A percentile compares a stretch with the other conserved stretches of the same genome.
These are phyloP conservation scores for Geotrupes spiniger DNA, from an alignment of 2,888 invertebrate species.

Conservation along the genomic window DNA sequence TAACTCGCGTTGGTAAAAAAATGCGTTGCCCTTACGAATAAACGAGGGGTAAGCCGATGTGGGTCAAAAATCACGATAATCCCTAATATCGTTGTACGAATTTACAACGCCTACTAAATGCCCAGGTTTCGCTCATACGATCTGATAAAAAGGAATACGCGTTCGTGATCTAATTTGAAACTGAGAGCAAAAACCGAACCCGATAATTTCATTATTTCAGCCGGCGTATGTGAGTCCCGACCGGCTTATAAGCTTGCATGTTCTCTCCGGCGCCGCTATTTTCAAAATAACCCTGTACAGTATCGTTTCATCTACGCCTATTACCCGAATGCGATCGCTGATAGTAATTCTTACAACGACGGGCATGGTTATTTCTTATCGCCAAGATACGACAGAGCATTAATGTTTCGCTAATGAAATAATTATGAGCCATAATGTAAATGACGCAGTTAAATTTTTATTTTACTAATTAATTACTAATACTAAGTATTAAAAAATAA, in stretches of 20 bases:
- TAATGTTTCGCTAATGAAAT: background rate
- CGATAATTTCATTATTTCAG: slow-evolving; percentile 34
- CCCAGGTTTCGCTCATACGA: slow-evolving; percentile 17
- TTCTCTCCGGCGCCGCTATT: slow-evolving; percentile 29
- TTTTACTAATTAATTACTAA: background rate
- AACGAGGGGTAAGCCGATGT: background rate
- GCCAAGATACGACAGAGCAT: background rate
- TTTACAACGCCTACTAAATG: slow-evolving; percentile 23
- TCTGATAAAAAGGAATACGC: slow-evolving; percentile 28
- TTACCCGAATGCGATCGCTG: slow-evolving; percentile 38
- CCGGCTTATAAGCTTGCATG: slow-evolving; percentile 29
- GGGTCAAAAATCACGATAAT: slow-evolving; percentile 14
- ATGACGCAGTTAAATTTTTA: slow-evolving; percentile 6
- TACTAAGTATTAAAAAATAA: too few species aligned
- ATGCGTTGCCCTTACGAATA: too few species aligned
- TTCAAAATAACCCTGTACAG: slow-evolving; percentile 34
- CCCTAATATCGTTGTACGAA: slow-evolving; percentile 19
- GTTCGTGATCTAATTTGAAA: slow-evolving; percentile 34
- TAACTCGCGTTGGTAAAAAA: too few species aligned
- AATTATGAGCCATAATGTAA: background rate
- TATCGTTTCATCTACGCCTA: slow-evolving; percentile 37
- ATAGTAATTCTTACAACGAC: slow-evolving; percentile 21
- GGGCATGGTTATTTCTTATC: background rate
- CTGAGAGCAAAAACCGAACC: slow-evolving; percentile 23
- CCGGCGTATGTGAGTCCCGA: slow-evolving; percentile 22